A percentile compares a stretch with the other conserved stretches of the same genome.
Evolutionary conservation across 2,888 invertebrate species (phyloP).

Genomic region (Synanthedon andrenaeformis): DNA sequence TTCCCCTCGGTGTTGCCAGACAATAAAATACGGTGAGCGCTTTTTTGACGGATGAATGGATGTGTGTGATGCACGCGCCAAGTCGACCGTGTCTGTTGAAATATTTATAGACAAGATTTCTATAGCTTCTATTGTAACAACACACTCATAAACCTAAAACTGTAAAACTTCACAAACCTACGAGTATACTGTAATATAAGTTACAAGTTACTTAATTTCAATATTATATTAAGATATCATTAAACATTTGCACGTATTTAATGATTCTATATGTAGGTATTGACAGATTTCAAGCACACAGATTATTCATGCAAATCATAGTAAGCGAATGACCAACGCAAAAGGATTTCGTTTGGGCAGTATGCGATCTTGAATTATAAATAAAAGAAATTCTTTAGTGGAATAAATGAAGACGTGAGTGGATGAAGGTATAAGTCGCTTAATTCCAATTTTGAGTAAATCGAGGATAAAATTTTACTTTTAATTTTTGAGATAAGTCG

Average conservation of each 20-base stretch:
- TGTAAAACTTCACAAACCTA: background rate
- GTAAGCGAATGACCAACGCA: background rate
- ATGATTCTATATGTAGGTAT: background rate
- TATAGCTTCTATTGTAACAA: background rate
- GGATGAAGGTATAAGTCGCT: too few species aligned
- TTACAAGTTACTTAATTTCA: background rate
- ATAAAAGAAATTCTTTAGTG: too few species aligned
- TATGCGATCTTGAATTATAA: background rate
- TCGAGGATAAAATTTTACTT: too few species aligned
- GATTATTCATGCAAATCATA: background rate
- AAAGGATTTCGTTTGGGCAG: background rate
- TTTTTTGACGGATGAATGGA: conserved; percentile 58
- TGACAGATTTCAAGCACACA: background rate
- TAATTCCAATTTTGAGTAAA: too few species aligned
- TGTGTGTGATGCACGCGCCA: conserved; percentile 8
- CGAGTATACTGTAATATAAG: background rate
- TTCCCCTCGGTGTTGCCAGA: conserved; percentile 21
- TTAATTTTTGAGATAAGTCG: too few species aligned
- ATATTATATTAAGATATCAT: background rate
- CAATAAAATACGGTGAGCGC: conserved; percentile 42
- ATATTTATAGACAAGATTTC: conserved; percentile 1
- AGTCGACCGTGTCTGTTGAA: conserved; percentile 7
- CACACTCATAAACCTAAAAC: too few species aligned
- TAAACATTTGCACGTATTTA: background rate
- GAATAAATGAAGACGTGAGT: too few species aligned